Conservation (phyloP, 2,797 vertebrate genomes). For the Arnoldichthys spilopterus region DNA sequence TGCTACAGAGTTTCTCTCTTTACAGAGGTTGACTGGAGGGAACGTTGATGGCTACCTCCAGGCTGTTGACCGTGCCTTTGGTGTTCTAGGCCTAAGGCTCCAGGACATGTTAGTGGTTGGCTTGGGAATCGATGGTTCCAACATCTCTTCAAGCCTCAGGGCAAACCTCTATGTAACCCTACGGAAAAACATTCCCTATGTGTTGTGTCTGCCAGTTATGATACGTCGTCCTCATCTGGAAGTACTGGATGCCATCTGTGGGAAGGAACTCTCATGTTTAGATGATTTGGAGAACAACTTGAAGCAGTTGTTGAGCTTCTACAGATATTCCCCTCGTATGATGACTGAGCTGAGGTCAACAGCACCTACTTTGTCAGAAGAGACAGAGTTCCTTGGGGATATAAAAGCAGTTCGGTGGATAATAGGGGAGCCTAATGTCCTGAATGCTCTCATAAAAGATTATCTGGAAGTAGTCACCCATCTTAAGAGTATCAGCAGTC, state of each 20-base stretch:
- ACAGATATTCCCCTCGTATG: constrained; percentile 93
- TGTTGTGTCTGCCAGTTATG: constrained; percentile 93
- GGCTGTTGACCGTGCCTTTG: constrained; percentile 89
- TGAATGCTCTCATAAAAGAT: constrained; percentile 95
- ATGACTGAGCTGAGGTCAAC: constrained; percentile 90
- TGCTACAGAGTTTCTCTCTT: constrained; percentile 90
- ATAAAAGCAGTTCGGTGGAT: constrained; percentile 93
- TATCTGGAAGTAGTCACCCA: constrained; percentile 96
- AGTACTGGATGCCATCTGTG: constrained; percentile 92
- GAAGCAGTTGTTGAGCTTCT: constrained; percentile 95
- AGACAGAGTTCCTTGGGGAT: constrained; percentile 94
- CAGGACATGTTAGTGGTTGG: constrained; percentile 91
- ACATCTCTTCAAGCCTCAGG: constrained; percentile 86
- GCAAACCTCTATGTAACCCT: constrained; percentile 89
- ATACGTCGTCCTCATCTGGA: constrained; percentile 93
- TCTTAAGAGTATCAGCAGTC: constrained; percentile 91
- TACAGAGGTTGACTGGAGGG: constrained; percentile 88
- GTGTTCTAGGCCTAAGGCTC: constrained; percentile 85
- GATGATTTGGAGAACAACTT: constrained; percentile 96
- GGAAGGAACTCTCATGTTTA: constrained; percentile 92
- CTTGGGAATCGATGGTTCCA: constrained; percentile 89
- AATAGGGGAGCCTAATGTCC: constrained; percentile 93
- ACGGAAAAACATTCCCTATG: constrained; percentile 92
- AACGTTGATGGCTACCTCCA: constrained; percentile 92
- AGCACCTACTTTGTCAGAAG: constrained; percentile 90